These are phyloP conservation scores for Lethocerus indicus DNA, from an alignment of 1,140 invertebrate genomes.

Conservation along the genomic window DNA sequence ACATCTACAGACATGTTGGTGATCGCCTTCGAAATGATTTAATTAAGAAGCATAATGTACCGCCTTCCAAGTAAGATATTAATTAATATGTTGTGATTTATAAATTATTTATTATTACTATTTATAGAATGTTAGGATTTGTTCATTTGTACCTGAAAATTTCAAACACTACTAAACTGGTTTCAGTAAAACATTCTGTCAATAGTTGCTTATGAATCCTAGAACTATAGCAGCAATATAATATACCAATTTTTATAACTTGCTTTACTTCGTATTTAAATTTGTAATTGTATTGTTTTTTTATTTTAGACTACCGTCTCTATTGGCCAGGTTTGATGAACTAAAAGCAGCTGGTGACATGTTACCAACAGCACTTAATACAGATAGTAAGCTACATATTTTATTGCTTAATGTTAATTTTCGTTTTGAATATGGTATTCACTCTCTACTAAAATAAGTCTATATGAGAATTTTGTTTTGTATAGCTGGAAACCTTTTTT, in stretches of 20 bases:
- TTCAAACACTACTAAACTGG: too few relatives aligned
- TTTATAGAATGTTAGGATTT: neutral
- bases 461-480: too few relatives aligned
- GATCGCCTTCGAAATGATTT: conserved; percentile 72
- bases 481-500: too few relatives aligned
- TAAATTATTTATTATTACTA: conserved; percentile 11
- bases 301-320: conserved; percentile 30
- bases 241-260: neutral
- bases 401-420: conserved; percentile 8
- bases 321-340: conserved; percentile 78
- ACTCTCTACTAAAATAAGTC: too few relatives aligned
- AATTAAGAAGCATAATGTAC: conserved; percentile 60
- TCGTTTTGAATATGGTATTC: too few relatives aligned
- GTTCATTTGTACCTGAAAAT: too few relatives aligned
- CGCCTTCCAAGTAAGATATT: conserved; percentile 49
- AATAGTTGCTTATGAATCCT: too few relatives aligned
- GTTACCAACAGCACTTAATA: conserved; percentile 46
- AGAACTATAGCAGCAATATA: too few relatives aligned
- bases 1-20: conserved; percentile 86
- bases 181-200: too few relatives aligned
- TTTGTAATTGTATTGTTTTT: neutral
- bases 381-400: conserved; percentile 13
- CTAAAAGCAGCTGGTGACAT: conserved; percentile 59
- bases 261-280: neutral
- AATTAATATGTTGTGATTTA: conserved; percentile 1